Conservation (phyloP, 2,888 invertebrate genomes). For the Ecdyonurus torrentis region DNA sequence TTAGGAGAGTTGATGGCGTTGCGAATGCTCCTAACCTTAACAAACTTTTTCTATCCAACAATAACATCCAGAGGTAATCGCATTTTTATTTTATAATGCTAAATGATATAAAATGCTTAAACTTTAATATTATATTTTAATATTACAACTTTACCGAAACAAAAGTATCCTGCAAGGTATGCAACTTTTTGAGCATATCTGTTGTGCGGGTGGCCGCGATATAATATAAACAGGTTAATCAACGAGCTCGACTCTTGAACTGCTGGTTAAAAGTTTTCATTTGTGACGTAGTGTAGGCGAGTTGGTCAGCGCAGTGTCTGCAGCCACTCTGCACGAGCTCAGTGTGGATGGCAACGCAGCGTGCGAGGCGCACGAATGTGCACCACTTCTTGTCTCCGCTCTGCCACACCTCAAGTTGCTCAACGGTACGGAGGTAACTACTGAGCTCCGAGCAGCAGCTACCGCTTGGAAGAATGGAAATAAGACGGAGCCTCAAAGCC, state of each 20-base stretch:
- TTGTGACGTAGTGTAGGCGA: slow-evolving; percentile 61
- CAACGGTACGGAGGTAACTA: slow-evolving; percentile 47
- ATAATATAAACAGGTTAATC: too few species aligned
- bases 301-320: slow-evolving; percentile 64
- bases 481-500: too few species aligned
- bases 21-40: slow-evolving; percentile 56
- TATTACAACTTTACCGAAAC: too few species aligned
- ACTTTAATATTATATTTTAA: too few species aligned
- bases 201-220: background rate
- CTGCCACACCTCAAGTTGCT: slow-evolving; percentile 53
- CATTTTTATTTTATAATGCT: too few species aligned
- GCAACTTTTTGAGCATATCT: background rate
- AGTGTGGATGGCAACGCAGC: slow-evolving; percentile 77
- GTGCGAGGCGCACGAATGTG: slow-evolving; percentile 61
- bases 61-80: slow-evolving; percentile 52
- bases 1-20: slow-evolving; percentile 65
- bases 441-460: slow-evolving; percentile 47
- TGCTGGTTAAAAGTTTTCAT: too few species aligned
- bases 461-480: slow-evolving; percentile 62
- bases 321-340: slow-evolving; percentile 59
- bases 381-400: slow-evolving; percentile 65
- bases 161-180: background rate
- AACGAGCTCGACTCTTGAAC: too few species aligned
- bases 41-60: slow-evolving; percentile 68
- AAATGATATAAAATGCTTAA: too few species aligned